Conservation (phyloP, 1,140 invertebrate species). For the Drosophila guanche region DNA sequence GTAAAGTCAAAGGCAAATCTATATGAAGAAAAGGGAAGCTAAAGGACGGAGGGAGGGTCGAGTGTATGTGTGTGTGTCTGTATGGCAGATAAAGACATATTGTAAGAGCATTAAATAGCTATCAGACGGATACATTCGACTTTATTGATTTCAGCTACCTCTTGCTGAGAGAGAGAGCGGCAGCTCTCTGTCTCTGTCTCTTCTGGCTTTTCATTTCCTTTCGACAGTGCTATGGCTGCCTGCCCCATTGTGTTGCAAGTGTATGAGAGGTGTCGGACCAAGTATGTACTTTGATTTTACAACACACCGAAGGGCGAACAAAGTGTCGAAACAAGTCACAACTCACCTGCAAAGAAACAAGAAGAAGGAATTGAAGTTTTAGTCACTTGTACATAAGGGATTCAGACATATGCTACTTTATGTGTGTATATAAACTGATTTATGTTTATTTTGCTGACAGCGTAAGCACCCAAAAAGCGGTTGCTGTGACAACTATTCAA, state of each 20-base stretch:
- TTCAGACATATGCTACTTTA: conserved; percentile 14
- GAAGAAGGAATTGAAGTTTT: conserved; percentile 74
- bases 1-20: conserved; percentile 76
- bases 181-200: no score
- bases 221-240: no score
- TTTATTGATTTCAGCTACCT: conserved; percentile 75
- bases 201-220: conserved; percentile 17
- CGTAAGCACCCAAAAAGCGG: conserved; percentile 44
- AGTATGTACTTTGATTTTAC: conserved; percentile 81
- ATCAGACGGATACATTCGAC: conserved; percentile 78
- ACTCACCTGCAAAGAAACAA: conserved; percentile 66
- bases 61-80: not conserved
- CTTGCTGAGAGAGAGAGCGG: no score
- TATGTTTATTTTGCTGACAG: conserved; percentile 72
- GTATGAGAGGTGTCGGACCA: conserved; percentile 35
- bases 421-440: conserved; percentile 27
- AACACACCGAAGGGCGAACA: conserved; percentile 53
- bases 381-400: conserved; percentile 61
- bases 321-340: conserved; percentile 34
- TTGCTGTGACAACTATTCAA: conserved; percentile 72
- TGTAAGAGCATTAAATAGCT: conserved; percentile 79
- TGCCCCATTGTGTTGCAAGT: conserved; percentile 27
- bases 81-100: conserved; percentile 70
- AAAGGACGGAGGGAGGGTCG: not conserved
- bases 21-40: not conserved